Conservation (phyloP, 2,113 vertebrate genomes). For the Panthera leo region DNA sequence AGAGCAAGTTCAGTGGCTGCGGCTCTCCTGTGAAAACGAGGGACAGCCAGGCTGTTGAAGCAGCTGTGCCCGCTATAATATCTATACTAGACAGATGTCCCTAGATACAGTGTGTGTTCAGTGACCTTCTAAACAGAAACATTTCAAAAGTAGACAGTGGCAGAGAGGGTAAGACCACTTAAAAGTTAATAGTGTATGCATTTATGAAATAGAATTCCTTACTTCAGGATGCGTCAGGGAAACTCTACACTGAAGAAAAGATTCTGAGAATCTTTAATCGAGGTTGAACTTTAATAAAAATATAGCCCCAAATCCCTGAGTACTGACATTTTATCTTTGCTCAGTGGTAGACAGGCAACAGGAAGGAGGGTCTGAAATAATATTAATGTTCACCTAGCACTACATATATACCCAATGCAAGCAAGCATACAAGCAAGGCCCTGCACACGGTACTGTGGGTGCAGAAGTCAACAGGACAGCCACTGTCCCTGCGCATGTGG, state of each 20-base stretch:
- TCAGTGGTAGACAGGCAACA: neutral
- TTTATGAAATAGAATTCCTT: slow-evolving; percentile 13
- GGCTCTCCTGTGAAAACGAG: neutral
- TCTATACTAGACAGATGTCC: neutral
- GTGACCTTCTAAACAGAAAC: neutral
- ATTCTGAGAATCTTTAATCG: neutral
- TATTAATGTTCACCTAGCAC: neutral
- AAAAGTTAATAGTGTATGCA: neutral
- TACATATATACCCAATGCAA: too few species aligned
- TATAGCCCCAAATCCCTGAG: neutral
- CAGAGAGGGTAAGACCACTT: neutral
- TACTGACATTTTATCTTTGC: neutral
- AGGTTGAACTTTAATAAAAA: neutral
- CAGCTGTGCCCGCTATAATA: neutral
- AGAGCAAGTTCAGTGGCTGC: neutral
- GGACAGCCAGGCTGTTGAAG: neutral
- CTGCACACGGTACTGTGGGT: rapidly evolving
- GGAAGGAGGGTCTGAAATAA: neutral
- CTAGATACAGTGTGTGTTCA: neutral
- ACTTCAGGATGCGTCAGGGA: neutral
- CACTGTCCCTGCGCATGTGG: neutral
- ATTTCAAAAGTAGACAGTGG: neutral
- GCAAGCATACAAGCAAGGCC: rapidly evolving
- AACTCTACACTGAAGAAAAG: neutral
- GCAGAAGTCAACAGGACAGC: neutral